Percentiles rank a stretch among this genome's conserved stretches.
Evolutionary conservation across 2,888 invertebrate species (phyloP).

Genomic region (Boloria selene): DNA sequence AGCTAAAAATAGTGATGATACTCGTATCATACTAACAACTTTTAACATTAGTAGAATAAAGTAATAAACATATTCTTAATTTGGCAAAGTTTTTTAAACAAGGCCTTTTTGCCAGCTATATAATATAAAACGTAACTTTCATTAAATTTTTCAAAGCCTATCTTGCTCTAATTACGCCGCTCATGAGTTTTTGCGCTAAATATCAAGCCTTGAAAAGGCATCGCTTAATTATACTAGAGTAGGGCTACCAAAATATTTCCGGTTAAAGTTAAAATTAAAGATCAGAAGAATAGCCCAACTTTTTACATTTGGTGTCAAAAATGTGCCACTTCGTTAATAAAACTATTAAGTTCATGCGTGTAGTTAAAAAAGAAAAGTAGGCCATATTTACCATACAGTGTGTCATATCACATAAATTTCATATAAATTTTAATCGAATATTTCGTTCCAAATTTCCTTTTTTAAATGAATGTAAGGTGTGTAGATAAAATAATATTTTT

Average conservation of each 20-base stretch:
- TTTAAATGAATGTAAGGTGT: too few species aligned
- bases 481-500: too few species aligned
- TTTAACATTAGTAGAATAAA: neutral
- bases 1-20: too few species aligned
- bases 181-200: conserved; percentile 25
- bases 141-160: conserved; percentile 19
- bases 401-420: too few species aligned
- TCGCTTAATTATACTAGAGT: conserved; percentile 23
- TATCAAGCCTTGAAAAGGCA: conserved; percentile 26
- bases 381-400: too few species aligned
- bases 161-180: conserved; percentile 21
- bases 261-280: conserved; percentile 2
- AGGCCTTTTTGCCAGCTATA: conserved; percentile 1
- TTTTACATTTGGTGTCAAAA: neutral
- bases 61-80: neutral
- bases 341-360: neutral
- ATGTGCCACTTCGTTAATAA: too few species aligned
- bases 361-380: too few species aligned
- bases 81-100: neutral
- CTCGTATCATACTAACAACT: neutral
- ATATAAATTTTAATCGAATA: too few species aligned
- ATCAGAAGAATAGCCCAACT: neutral
- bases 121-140: conserved; percentile 7
- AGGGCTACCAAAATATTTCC: conserved; percentile 15
- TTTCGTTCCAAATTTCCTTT: too few species aligned